Evolutionary conservation across 1,140 invertebrate genomes (phyloP), one percentile per base, ranked within the genome.

Genomic region (Cheumatopsyche charites): DNA sequence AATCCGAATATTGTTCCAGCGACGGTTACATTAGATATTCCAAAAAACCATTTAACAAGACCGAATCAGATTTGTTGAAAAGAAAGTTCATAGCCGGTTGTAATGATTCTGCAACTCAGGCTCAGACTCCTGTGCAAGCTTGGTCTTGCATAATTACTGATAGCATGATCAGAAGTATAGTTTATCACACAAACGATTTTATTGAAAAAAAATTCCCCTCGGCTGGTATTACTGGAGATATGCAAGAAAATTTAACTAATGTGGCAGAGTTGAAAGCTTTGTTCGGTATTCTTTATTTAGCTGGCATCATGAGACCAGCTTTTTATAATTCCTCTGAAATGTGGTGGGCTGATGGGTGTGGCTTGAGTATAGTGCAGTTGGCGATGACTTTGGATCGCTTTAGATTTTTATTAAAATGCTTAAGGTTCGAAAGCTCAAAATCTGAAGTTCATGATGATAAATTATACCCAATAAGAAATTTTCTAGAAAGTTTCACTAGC

Each of bases 211-310:
- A 71, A 17, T 62, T 69, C 55, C 72, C 72, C 2, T 55, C 49
- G 9, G 68, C 65, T 25, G 63, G 69, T 25, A 70, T 76, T 45
- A 73, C 70, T 7, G 75, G 70, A 7, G 72, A 76, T 26, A 17
- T 69, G 21, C 66, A 73, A 55, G 75, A 76, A 36, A 61, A 74
- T 47, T 63, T 71, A 0, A 85, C 81, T 49, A 80, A 76, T 71
- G 68, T 79, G 36, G 68, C 71, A 65, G 85, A 86, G 82, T 79
- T 86, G 66, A 84, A 82, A 80, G 82, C 81, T 66, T 72, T 86
- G 36, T 80, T 87, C 75, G 85, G 84, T 29, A 79, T 86, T 70
- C 75, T 86, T 49, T 86, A 86, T 76, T 77, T 84, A 36, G 79
- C 80, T 72, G 83, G 86, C 1, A 79, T 84, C 72, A 78, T 81